These are phyloP conservation scores for Urocolius indicus DNA, from an alignment of 2,113 vertebrate species.

Conservation along the genomic window DNA sequence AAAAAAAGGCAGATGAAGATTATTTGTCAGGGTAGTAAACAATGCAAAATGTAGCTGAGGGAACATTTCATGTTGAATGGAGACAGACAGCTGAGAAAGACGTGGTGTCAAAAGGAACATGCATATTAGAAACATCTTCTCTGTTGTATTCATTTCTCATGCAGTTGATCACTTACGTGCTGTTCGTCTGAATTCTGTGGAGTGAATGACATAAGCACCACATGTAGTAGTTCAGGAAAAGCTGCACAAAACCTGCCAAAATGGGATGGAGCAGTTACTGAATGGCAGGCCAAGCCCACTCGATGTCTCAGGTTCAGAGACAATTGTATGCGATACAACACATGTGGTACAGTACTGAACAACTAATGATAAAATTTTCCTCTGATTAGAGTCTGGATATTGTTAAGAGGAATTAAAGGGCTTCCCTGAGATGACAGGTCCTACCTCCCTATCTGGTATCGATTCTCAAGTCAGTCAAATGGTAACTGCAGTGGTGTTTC, in stretches of 20 bases:
- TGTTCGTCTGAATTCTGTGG: background rate
- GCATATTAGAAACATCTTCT: background rate
- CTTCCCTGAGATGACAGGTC: background rate
- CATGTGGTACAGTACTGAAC: fast-evolving
- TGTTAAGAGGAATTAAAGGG: background rate
- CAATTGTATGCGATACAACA: background rate
- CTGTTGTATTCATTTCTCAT: background rate
- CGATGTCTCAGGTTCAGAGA: background rate
- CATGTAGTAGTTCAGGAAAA: background rate
- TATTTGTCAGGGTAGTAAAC: background rate
- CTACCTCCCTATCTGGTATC: fast-evolving
- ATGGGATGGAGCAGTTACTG: background rate
- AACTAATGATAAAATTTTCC: background rate
- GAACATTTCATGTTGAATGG: background rate
- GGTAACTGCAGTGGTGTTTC: background rate
- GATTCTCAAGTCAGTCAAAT: fast-evolving
- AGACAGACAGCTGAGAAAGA: background rate
- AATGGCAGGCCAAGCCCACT: background rate
- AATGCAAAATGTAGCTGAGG: background rate
- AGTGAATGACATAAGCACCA: background rate
- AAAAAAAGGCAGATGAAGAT: background rate
- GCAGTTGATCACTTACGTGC: background rate
- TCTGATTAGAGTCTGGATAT: background rate
- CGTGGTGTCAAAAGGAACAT: background rate
- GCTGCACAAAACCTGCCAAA: background rate